phyloP scores from a whole-genome alignment of 2,113 vertebrate species.

The Ameiurus melas region DNA sequence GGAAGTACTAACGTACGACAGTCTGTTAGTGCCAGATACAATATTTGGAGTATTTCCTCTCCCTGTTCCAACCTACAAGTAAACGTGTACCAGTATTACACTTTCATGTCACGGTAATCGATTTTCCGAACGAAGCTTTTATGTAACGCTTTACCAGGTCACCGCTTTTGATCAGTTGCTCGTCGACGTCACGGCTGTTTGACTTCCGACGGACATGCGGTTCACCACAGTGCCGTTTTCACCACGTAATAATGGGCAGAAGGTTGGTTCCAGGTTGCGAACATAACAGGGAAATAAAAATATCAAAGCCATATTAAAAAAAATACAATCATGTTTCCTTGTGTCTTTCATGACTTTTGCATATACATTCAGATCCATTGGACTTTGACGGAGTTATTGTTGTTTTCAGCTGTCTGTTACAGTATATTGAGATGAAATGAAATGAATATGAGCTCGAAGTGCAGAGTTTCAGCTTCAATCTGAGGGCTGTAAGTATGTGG shows the following conservation, averaged over 20 bases:
- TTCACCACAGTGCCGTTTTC: conserved; percentile 41
- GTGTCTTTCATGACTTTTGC: neutral
- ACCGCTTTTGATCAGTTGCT: neutral
- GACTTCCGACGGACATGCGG: neutral
- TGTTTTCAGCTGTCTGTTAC: neutral
- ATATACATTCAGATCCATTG: neutral
- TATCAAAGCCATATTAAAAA: conserved; percentile 50
- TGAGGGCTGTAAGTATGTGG: neutral
- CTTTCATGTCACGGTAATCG: neutral
- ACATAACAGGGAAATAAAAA: conserved; percentile 46
- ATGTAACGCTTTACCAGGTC: neutral
- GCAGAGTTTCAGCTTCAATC: neutral
- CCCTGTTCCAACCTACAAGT: neutral
- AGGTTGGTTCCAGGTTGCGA: conserved; percentile 33
- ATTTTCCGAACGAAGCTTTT: neutral
- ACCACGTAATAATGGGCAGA: conserved; percentile 18
- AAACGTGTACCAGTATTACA: neutral
- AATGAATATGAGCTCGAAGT: neutral
- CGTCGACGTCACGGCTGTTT: neutral
- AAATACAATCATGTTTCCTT: neutral
- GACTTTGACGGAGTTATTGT: neutral
- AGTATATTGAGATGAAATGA: neutral
- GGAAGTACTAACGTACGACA: neutral
- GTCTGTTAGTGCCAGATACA: neutral
- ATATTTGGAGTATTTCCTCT: conserved; percentile 13